Percentiles rank a stretch among this genome's conserved stretches.
Conservation (phyloP, 2,797 vertebrate genomes). For the Mormyrops boulengeri region DNA sequence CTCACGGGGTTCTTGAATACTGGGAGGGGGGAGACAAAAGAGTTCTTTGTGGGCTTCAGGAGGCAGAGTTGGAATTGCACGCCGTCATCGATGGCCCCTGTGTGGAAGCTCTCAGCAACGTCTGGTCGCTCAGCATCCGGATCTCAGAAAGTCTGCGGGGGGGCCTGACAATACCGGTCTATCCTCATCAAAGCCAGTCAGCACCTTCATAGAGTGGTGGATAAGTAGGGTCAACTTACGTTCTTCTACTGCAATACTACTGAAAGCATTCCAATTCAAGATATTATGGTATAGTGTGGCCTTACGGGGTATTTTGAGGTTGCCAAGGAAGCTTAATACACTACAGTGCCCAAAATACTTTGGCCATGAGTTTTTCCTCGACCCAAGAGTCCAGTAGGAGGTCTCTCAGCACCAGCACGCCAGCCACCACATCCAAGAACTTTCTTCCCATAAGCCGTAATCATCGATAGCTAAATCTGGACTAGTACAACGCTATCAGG, state of each 20-base stretch:
- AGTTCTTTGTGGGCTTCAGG: not conserved
- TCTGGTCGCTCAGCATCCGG: not conserved
- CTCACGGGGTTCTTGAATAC: conserved; percentile 88
- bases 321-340: not conserved
- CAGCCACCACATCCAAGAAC: not conserved
- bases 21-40: conserved; percentile 36
- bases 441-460: not conserved
- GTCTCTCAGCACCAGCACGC: not conserved
- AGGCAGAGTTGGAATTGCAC: not conserved
- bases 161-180: not conserved
- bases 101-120: not conserved
- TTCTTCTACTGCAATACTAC: not conserved
- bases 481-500: not conserved
- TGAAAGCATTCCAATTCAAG: not conserved
- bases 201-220: not conserved
- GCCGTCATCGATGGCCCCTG: not conserved
- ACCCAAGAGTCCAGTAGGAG: not conserved
- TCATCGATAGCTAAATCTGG: not conserved
- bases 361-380: not conserved
- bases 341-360: not conserved
- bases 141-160: not conserved
- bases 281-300: not conserved
- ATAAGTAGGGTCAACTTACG: not conserved
- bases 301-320: not conserved
- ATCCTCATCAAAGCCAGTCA: not conserved